Base-by-base conservation (phyloP, 1,140 invertebrate species). In the Tetragonula clypearis region DNA sequence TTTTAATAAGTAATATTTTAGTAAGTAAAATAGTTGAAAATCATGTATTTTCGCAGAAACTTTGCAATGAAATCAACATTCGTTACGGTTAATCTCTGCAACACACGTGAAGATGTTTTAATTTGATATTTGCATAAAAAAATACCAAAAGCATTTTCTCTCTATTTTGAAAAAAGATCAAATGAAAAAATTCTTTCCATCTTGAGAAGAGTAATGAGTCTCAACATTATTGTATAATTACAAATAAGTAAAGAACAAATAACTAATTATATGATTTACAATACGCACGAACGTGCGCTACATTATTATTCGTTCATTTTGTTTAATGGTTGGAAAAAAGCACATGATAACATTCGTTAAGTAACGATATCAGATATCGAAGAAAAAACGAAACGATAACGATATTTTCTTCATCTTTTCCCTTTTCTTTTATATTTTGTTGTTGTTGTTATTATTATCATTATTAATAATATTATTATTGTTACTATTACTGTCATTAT, bases 91-190 rank as follows among this genome's bases (percentile, higher is more conserved):
- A 19, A 41, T 26, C 58, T 30, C 19, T 6, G 72, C 58, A 58
- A 58, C 9, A 17, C 56, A 74, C 11, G 9, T 21, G 19, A 55
- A 17, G 15, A 74, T 4, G 4, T 9, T 26, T 9, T 4, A 35
- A 69, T 49, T 49, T 49, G 41, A 49, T 49, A 49, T 49, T 49
- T 49, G 41, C 41, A 49, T 5, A 41, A 41, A 41, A 6, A 49
- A 49, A 49, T 49, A 49, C 41, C 41, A 11, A 49, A 49, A 49
- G 6, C 6, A 0, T 49, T 49, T 49, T 49, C 12, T 30, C 23
- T 26, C n/a, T 14, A 19, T 72, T 49, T 49, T 74, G 35, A 85
- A 89, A 26, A n/a, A 30, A 23, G 23, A 2, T 76, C 79, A 58
- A 79, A 35, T 75, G 14, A 75, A 58, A 35, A 35, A 58, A 14